phyloP scores from a whole-genome alignment of 2,113 vertebrate genomes.

The Sorex araneus region DNA sequence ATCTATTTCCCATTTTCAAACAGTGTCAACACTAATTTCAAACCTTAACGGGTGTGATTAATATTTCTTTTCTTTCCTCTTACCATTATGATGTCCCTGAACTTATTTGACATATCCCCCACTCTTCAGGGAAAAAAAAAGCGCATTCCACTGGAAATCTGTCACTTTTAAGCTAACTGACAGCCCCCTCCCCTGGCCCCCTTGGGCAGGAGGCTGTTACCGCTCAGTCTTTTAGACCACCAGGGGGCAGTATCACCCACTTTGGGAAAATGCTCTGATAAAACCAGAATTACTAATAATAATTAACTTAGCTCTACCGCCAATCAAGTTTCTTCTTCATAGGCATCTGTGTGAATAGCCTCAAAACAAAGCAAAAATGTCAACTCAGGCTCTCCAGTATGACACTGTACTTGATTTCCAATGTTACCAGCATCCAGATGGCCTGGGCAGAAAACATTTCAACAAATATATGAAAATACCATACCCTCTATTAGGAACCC shows the following conservation, averaged over 20 bases:
- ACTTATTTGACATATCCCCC: no score
- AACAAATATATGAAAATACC: not conserved
- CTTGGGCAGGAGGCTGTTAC: no score
- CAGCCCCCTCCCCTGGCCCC: no score
- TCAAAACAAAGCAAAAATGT: not conserved
- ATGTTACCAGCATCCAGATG: no score
- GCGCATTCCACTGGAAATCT: no score
- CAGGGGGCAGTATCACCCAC: no score
- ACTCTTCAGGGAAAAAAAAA: no score
- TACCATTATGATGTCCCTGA: no score
- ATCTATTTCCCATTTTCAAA: not conserved
- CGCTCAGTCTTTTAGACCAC: no score
- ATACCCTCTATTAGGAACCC: not conserved
- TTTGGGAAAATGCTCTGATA: not conserved
- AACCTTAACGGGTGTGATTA: not conserved
- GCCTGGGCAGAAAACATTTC: not conserved
- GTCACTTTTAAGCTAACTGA: no score
- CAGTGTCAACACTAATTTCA: not conserved
- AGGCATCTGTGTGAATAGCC: not conserved
- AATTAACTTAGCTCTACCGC: not conserved
- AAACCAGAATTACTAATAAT: not conserved
- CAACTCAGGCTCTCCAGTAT: not conserved
- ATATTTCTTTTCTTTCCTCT: no score
- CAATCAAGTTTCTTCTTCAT: not conserved
- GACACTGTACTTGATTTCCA: not conserved